Evolutionary conservation across 2,888 invertebrate species (phyloP).

Genomic region (Anoplius nigerrimus): DNA sequence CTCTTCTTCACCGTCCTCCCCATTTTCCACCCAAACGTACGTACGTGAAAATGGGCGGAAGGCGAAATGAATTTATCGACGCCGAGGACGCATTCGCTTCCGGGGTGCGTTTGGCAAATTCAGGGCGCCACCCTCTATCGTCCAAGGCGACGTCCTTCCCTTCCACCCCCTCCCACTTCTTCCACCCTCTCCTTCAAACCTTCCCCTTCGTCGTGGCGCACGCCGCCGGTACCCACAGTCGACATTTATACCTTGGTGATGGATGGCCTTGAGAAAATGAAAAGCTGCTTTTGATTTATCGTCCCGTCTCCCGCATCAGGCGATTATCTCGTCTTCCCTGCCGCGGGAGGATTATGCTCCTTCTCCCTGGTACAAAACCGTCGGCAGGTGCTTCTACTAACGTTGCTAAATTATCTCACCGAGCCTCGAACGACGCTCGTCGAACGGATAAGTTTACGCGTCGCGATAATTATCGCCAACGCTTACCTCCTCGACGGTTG

Average conservation of each 20-base stretch:
- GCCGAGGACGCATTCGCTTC: conserved; percentile 2
- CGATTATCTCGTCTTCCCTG: conserved; percentile 22
- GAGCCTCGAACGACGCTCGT: not conserved
- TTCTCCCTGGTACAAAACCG: conserved; percentile 2
- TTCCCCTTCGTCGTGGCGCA: not conserved
- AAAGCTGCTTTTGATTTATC: conserved; percentile 54
- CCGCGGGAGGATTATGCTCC: conserved; percentile 10
- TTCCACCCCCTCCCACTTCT: no score
- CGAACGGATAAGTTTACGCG: no score
- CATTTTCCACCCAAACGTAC: not conserved
- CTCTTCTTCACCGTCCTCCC: not conserved
- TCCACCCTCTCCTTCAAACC: not conserved
- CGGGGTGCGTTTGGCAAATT: conserved; percentile 26
- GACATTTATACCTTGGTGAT: conserved; percentile 38
- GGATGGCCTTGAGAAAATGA: conserved; percentile 48
- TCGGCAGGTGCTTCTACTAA: conserved; percentile 13
- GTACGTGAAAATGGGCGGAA: not conserved
- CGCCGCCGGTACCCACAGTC: no score
- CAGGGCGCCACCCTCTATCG: conserved; percentile 16
- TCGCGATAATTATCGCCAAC: no score
- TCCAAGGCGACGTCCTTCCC: conserved; percentile 15
- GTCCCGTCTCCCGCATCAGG: conserved; percentile 10
- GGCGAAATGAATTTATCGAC: conserved; percentile 22
- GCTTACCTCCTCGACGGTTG: no score
- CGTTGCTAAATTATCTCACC: conserved; percentile 34